These are phyloP conservation scores for Elmis aenea DNA, from an alignment of 2,888 invertebrate genomes.

Conservation along the genomic window DNA sequence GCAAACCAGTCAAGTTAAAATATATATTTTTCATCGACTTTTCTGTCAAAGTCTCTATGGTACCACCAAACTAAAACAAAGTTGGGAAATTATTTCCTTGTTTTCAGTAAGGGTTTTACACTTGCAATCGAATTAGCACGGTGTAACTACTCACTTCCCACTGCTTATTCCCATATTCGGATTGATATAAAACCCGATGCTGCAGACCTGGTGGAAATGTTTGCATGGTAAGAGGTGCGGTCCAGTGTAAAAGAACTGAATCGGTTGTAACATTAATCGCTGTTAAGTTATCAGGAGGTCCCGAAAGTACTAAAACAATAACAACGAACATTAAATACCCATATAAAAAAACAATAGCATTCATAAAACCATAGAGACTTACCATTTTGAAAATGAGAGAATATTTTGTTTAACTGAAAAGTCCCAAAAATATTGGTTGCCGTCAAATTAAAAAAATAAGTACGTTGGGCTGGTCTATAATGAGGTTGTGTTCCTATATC, in stretches of 20 bases:
- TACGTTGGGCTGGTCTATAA: conserved; percentile 51
- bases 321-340: conserved; percentile 1
- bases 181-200: conserved; percentile 51
- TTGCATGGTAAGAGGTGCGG: conserved; percentile 46
- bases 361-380: conserved; percentile 22
- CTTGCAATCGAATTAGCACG: too few relatives aligned
- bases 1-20: conserved; percentile 52
- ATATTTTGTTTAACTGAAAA: conserved; percentile 48
- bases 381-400: conserved; percentile 56
- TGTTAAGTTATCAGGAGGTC: conserved; percentile 48
- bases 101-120: too few relatives aligned
- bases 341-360: neutral
- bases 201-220: conserved; percentile 50
- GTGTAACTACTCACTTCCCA: conserved; percentile 49
- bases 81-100: too few relatives aligned
- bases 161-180: conserved; percentile 45
- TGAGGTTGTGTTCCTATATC: conserved; percentile 48
- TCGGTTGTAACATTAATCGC: conserved; percentile 46
- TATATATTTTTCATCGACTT: conserved; percentile 19
- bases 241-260: conserved; percentile 50
- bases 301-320: conserved; percentile 46
- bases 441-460: conserved; percentile 56
- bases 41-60: conserved; percentile 3
- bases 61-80: conserved; percentile 18
- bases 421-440: conserved; percentile 60